These are phyloP conservation scores for Ochotona princeps DNA, from an alignment of 2,113 vertebrate genomes.

Conservation along the genomic window DNA sequence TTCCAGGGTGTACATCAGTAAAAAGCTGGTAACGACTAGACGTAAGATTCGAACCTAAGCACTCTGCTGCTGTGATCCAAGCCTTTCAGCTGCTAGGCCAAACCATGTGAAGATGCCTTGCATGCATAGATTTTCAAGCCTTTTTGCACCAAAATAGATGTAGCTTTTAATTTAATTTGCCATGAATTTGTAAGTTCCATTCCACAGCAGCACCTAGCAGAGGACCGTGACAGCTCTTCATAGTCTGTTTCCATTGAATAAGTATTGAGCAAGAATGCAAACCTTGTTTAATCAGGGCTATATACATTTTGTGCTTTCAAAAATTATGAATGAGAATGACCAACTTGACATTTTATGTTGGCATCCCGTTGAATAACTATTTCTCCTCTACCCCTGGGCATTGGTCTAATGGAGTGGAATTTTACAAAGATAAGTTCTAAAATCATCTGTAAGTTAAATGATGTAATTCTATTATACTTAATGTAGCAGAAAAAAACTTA, in stretches of 20 bases:
- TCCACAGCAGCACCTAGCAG: not conserved
- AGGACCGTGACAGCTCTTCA: not conserved
- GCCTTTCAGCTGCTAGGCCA: no score
- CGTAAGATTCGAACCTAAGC: no score
- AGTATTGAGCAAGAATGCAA: not conserved
- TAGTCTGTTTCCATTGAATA: not conserved
- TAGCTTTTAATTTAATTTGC: no score
- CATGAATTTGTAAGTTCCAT: no score
- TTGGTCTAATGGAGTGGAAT: not conserved
- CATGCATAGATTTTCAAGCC: no score
- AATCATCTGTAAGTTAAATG: slow-evolving; percentile 13
- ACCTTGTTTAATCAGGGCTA: slow-evolving; percentile 24
- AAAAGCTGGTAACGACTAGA: no score
- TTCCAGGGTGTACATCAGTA: no score
- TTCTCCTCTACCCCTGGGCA: not conserved
- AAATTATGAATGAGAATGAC: not conserved
- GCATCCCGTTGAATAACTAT: not conserved
- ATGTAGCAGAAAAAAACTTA: not conserved
- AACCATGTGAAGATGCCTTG: no score
- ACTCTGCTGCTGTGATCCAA: no score
- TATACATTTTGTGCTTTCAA: not conserved
- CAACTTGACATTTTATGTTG: not conserved
- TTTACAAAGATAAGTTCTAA: not conserved
- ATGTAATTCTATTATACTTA: not conserved
- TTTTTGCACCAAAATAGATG: no score